These are phyloP conservation scores for Pygoscelis antarcticus DNA, from an alignment of 2,113 vertebrate genomes.

Conservation along the genomic window DNA sequence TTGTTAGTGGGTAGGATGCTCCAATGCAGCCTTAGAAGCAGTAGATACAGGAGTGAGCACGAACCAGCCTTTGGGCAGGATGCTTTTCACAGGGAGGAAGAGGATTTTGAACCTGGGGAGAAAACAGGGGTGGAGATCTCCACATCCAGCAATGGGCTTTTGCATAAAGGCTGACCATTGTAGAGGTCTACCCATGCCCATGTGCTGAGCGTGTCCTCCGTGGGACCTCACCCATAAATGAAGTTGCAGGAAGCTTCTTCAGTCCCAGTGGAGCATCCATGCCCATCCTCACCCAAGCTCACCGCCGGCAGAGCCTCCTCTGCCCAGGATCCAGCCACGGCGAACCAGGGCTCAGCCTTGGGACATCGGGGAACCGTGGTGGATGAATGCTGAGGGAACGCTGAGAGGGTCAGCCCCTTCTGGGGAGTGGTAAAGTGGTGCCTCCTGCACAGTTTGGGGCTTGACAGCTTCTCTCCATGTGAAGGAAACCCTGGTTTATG, in stretches of 20 bases:
- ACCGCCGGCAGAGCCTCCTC: not conserved
- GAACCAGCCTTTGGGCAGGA: not conserved
- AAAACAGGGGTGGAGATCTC: not conserved
- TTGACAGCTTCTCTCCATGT: not conserved
- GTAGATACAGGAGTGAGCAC: not conserved
- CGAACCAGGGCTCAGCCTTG: not conserved
- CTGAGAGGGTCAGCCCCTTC: not conserved
- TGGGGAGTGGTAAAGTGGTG: too few species aligned
- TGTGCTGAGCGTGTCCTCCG: fast-evolving
- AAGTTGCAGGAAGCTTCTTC: not conserved
- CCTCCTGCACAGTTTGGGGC: not conserved
- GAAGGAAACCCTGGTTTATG: not conserved
- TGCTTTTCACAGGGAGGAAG: not conserved
- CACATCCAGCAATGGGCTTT: not conserved
- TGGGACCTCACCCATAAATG: not conserved
- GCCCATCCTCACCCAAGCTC: not conserved
- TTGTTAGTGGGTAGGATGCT: not conserved
- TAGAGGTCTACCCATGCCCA: not conserved
- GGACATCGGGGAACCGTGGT: fast-evolving
- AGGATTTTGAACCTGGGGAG: not conserved
- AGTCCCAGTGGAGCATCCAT: not conserved
- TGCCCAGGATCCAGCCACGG: fast-evolving
- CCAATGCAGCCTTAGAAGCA: too few species aligned
- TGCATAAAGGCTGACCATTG: not conserved
- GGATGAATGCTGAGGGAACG: not conserved